Conservation (phyloP, 2,113 vertebrate species). For the Chamaea fasciata region DNA sequence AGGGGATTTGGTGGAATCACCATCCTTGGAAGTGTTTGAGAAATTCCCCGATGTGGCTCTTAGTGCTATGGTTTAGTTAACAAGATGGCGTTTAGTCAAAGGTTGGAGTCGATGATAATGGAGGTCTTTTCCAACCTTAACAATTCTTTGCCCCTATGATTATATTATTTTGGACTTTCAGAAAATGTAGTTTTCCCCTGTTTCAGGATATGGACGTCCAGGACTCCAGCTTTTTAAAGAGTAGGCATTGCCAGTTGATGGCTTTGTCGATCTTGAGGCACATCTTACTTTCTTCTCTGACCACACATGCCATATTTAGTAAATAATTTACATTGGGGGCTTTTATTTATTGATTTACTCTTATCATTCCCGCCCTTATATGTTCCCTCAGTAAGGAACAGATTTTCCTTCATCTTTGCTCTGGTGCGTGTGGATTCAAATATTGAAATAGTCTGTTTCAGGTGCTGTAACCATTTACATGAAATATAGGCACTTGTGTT, state of each 20-base stretch:
- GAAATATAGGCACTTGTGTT: background rate
- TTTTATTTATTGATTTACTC: background rate
- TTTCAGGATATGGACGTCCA: background rate
- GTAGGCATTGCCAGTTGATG: background rate
- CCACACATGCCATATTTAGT: background rate
- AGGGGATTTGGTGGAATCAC: background rate
- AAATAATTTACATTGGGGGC: background rate
- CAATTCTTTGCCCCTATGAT: background rate
- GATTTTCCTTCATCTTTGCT: background rate
- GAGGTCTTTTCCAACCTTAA: background rate
- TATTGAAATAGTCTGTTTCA: background rate
- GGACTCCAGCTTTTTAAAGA: background rate
- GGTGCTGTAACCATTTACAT: background rate
- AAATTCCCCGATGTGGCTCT: background rate
- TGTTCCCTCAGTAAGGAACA: background rate
- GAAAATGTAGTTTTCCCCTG: background rate
- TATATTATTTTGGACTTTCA: background rate
- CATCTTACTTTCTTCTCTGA: background rate
- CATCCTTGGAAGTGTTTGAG: background rate
- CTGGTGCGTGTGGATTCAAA: background rate
- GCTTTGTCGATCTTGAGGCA: background rate
- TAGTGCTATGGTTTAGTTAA: background rate
- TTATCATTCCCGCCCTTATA: too few relatives aligned
- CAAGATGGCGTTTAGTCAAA: background rate
- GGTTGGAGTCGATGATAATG: fast-evolving